Base-by-base conservation (phyloP, 2,113 vertebrate species). In the Hiodon alosoides region DNA sequence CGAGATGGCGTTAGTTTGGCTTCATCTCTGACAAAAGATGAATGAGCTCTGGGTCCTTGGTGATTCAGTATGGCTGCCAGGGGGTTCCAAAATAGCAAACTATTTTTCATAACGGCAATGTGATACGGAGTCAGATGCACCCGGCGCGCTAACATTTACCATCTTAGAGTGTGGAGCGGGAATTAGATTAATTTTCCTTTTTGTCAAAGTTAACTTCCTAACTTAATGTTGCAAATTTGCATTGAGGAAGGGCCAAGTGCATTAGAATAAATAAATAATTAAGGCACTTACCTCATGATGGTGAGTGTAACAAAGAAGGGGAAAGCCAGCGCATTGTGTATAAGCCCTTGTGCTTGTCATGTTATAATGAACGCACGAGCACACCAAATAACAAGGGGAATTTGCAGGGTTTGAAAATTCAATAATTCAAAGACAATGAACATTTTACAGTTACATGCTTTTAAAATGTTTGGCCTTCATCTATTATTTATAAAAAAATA, bases 41-140 rank as follows among this genome's bases (percentile, higher is more conserved):
- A 97, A 98, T 94, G 95, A 96, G 95, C 94, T 95, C 83, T 92
- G 94, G 94, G 95, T 94, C 95, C 93, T 93, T 84, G 89, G 96
- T 93, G 92, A 94, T 95, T 95, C 92, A 93, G 93, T 93, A 88
- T 92, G 93, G 94, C 94, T 98, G 96, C 95, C 94, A 95, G 95
- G 94, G 94, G 95, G 91, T 97, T 98, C 96, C 92, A 97, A 98
- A 98, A 98, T 98, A 98, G 95, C 95, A 98, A 96, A 98, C 95
- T 96, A 98, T 98, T 98, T 97, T 98, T 98, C 96, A 98, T 95
- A 93, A 93, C 92, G 89, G 92, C 94, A 90, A 94, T 93, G 93
- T 94, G 95, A 96, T 94, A 90, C 87, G 92, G 93, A 94, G 93
- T 92, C 90, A 91, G 89, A 93, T 92, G 94, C 93, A 93, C 93